A percentile compares a stretch with the other conserved stretches of the same genome.
Conservation (phyloP, 2,797 vertebrate species). For the Austrolebias charrua region DNA sequence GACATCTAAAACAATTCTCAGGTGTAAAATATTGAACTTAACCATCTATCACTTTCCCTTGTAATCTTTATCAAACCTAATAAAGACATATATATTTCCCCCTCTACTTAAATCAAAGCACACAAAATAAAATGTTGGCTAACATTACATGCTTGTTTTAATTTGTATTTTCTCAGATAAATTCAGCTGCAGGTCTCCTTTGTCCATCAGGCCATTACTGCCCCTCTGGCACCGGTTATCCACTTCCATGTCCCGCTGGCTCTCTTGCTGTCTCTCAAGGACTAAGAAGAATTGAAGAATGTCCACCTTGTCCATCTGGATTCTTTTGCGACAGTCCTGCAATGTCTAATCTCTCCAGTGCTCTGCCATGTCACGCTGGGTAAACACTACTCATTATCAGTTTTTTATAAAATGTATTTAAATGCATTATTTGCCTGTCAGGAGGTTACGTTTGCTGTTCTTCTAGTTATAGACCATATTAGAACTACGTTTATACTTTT, state of each 20-base stretch:
- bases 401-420: slow-evolving; percentile 2
- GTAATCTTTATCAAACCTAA: not conserved
- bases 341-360: slow-evolving; percentile 73
- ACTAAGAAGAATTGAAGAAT: slow-evolving; percentile 77
- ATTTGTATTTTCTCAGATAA: slow-evolving; percentile 69
- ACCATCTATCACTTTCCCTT: not conserved
- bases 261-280: slow-evolving; percentile 80
- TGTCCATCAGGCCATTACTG: slow-evolving; percentile 90
- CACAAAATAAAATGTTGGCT: not conserved
- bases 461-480: no score
- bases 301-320: slow-evolving; percentile 84
- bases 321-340: slow-evolving; percentile 82
- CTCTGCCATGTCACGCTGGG: slow-evolving; percentile 83
- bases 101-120: no score
- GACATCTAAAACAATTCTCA: not conserved
- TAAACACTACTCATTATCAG: slow-evolving; percentile 58
- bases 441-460: not conserved
- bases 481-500: no score
- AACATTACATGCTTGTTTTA: not conserved
- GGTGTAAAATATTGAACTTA: not conserved
- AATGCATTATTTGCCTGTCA: slow-evolving; percentile 6
- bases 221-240: slow-evolving; percentile 79
- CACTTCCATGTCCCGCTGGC: slow-evolving; percentile 85
- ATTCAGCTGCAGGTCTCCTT: slow-evolving; percentile 76
- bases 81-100: no score